Evolutionary conservation across 2,888 invertebrate genomes (phyloP).

Genomic region (Gerosis bhagava): DNA sequence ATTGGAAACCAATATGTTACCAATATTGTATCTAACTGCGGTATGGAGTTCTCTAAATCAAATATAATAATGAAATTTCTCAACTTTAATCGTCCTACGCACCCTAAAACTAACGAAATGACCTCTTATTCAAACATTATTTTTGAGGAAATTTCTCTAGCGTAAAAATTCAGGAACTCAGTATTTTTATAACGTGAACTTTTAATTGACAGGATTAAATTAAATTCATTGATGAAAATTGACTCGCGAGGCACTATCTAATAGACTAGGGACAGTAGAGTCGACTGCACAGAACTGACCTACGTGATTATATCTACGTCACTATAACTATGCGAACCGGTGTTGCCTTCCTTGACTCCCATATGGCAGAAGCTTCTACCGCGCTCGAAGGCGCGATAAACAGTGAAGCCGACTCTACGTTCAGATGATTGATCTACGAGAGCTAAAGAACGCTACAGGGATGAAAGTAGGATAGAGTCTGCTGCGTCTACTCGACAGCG

Average conservation of each 20-base stretch:
- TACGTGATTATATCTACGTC: slow-evolving; percentile 9
- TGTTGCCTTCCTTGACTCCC: too few species aligned
- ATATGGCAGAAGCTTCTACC: too few species aligned
- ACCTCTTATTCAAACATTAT: background rate
- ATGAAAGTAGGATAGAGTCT: slow-evolving; percentile 44
- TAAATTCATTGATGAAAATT: slow-evolving; percentile 65
- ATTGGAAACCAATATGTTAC: too few species aligned
- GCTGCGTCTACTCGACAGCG: slow-evolving; percentile 68
- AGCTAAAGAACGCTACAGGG: slow-evolving; percentile 56
- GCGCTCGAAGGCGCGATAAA: background rate
- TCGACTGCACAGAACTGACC: slow-evolving; percentile 37
- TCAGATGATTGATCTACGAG: slow-evolving; percentile 39
- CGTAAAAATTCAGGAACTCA: slow-evolving; percentile 41
- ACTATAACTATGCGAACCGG: slow-evolving; percentile 3
- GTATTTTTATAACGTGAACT: slow-evolving; percentile 45
- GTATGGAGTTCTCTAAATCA: too few species aligned
- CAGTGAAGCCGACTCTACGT: slow-evolving; percentile 31
- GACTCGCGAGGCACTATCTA: slow-evolving; percentile 71
- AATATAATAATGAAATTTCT: too few species aligned
- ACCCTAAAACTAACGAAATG: background rate
- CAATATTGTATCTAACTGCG: too few species aligned
- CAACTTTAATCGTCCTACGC: too few species aligned
- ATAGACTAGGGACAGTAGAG: slow-evolving; percentile 43
- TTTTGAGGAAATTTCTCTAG: slow-evolving; percentile 7
- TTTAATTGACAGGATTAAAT: slow-evolving; percentile 74